phyloP scores from a whole-genome alignment of 2,888 invertebrate species.

The Mythimna pallens region DNA sequence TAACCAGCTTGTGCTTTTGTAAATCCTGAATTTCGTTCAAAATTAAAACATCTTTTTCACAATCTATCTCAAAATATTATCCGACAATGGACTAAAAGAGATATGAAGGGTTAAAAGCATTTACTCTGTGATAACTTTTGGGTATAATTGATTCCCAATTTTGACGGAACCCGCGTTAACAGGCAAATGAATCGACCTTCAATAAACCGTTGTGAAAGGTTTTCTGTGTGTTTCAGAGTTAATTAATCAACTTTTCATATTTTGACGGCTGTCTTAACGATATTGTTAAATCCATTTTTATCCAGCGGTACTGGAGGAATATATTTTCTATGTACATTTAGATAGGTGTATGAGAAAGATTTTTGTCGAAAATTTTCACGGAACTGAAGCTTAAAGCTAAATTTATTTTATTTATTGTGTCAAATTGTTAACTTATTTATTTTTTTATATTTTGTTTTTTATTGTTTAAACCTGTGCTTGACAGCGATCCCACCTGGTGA shows the following conservation, averaged over 20 bases:
- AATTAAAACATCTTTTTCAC: slow-evolving; percentile 29
- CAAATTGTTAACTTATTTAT: too few relatives aligned
- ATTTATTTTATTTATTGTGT: too few relatives aligned
- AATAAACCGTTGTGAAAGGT: slow-evolving; percentile 59
- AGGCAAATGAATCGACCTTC: slow-evolving; percentile 57
- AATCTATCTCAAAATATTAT: slow-evolving; percentile 39
- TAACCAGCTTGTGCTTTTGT: neutral
- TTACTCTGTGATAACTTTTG: slow-evolving; percentile 50
- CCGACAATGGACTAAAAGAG: slow-evolving; percentile 41
- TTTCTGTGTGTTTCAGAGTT: slow-evolving; percentile 53
- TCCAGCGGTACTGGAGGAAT: too few relatives aligned
- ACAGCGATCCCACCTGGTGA: too few relatives aligned
- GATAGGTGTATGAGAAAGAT: neutral
- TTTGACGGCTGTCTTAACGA: slow-evolving; percentile 33
- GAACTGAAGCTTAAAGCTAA: too few relatives aligned
- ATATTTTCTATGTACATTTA: neutral
- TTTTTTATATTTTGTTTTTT: too few relatives aligned
- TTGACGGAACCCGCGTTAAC: slow-evolving; percentile 47
- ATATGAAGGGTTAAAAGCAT: slow-evolving; percentile 51
- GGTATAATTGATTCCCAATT: slow-evolving; percentile 61
- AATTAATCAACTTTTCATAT: slow-evolving; percentile 64
- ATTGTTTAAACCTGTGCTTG: too few relatives aligned
- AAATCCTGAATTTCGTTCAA: neutral
- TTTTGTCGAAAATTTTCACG: too few relatives aligned
- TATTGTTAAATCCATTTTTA: slow-evolving; percentile 24